Evolutionary conservation across 2,797 vertebrate species (phyloP), one percentile per base, ranked within the genome.

Genomic region (Anisognathus igniventris): DNA sequence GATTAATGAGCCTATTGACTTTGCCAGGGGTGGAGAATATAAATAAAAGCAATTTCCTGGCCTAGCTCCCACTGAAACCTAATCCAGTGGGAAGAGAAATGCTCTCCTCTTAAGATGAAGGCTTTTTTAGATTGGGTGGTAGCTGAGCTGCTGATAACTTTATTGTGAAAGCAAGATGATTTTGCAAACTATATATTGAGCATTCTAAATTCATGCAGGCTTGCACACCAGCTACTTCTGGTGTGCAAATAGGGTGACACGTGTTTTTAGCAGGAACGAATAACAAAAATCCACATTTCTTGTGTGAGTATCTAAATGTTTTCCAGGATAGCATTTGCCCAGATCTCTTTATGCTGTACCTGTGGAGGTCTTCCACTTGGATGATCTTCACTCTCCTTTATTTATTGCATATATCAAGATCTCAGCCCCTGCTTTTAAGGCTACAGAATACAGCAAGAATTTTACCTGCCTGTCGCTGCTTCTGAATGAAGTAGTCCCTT

Each of bases 41-140:
- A 96, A 96, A 96, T 96, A 96, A 96, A 96, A 96, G 95, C 94
- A 94, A 93, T 95, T 95, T 96, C 91, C 92, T 96, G 94, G 95
- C 95, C 93, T 79, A 88, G 93, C 82, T 97, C 94, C 95, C 91
- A 81, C 92, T 93, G 95, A 93, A 97, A 95, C 90, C 70, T 86
- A 94, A 95, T 78, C 92, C 95, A 95, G 87, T 93, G 95, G 96
- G 91, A 96, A 96, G 89, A 92, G 86, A 96, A 93, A 90, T 54
- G 58, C 78, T 96, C 89, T 93, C 2, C 7, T 86, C 56, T 78
- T 70, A 81, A 96, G 60, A 94, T 0, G 13, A 90, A 90, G 31
- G 73, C 66, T 78, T 81, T 94, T 95, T 90, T 67, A 90, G 82
- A 65, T 91, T 2, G 30, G 62, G 67, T 93, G 67, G 82, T 78